Conservation (phyloP, 1,140 invertebrate genomes). For the Coptotermes formosanus region DNA sequence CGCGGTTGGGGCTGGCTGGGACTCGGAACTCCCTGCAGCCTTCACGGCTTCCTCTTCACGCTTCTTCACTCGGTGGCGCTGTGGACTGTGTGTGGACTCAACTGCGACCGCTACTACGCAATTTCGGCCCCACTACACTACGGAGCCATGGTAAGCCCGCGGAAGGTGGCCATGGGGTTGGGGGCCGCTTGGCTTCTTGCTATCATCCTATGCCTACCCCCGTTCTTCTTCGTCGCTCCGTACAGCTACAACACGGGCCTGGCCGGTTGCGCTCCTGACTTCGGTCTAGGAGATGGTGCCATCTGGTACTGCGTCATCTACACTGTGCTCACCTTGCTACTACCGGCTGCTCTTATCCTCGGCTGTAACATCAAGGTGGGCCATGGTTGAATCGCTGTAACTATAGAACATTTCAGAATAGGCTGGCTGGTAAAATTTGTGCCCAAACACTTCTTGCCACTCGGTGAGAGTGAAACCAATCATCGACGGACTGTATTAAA, state of each 20-base stretch:
- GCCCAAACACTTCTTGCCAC: background rate
- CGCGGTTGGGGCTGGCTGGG: slow-evolving; percentile 37
- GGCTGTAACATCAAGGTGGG: slow-evolving; percentile 66
- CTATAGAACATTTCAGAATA: background rate
- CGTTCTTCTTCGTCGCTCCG: slow-evolving; percentile 49
- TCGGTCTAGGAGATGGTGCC: slow-evolving; percentile 56
- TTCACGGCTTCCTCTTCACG: slow-evolving; percentile 64
- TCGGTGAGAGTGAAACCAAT: too few species aligned
- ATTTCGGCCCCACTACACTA: slow-evolving; percentile 77
- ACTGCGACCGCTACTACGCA: slow-evolving; percentile 72
- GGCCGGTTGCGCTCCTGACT: slow-evolving; percentile 64
- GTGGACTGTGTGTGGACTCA: slow-evolving; percentile 77
- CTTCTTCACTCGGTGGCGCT: slow-evolving; percentile 70
- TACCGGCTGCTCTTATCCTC: slow-evolving; percentile 67
- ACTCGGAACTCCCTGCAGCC: slow-evolving; percentile 52
- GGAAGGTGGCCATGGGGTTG: slow-evolving; percentile 55
- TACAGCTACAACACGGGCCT: slow-evolving; percentile 54
- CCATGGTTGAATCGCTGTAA: background rate
- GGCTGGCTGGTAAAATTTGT: background rate
- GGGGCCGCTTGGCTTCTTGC: slow-evolving; percentile 51
- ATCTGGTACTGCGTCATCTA: slow-evolving; percentile 64
- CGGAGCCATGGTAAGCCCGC: slow-evolving; percentile 65
- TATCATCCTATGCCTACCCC: slow-evolving; percentile 48
- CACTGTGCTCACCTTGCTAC: slow-evolving; percentile 59
- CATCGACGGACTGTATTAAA: too few species aligned